A percentile compares a stretch with the other conserved stretches of the same genome.
Evolutionary conservation across 2,113 vertebrate species (phyloP).

Genomic region (Zingel zingel): DNA sequence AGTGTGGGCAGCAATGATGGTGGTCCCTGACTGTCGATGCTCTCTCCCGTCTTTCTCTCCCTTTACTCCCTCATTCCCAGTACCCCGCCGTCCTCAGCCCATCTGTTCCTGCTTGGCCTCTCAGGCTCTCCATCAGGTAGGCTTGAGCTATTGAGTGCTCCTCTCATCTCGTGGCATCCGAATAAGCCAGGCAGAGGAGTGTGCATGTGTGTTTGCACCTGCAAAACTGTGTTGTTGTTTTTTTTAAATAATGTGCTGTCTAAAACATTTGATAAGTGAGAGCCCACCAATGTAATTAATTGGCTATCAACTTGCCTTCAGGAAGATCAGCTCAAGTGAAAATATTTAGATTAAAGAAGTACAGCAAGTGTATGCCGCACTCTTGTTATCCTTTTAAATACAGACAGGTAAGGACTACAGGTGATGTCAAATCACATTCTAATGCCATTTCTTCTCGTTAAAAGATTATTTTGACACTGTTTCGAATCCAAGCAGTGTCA

Average conservation of each 20-base stretch:
- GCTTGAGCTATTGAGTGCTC: conserved; percentile 61
- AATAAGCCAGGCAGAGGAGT: conserved; percentile 43
- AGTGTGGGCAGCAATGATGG: conserved; percentile 84
- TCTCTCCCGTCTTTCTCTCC: conserved; percentile 63
- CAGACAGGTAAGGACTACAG: conserved; percentile 11
- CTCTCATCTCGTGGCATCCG: conserved; percentile 72
- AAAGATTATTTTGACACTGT: conserved; percentile 22
- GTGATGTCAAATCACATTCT: background rate
- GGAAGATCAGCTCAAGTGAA: conserved; percentile 18
- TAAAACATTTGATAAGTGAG: conserved; percentile 43
- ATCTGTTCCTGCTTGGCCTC: conserved; percentile 85
- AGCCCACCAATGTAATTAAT: conserved; percentile 19
- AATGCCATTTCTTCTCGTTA: background rate
- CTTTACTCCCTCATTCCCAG: conserved; percentile 68
- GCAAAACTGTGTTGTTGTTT: conserved; percentile 1
- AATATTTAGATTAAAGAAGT: conserved; percentile 19
- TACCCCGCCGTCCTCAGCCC: conserved; percentile 77
- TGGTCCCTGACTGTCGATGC: conserved; percentile 82
- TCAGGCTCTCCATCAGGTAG: conserved; percentile 81
- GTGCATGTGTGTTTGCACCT: conserved; percentile 23
- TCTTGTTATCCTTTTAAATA: conserved; percentile 9
- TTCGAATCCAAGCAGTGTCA: conserved; percentile 36
- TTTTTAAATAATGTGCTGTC: background rate
- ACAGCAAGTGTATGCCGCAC: background rate
- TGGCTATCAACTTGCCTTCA: conserved; percentile 4